Evolutionary conservation across 2,113 vertebrate genomes (phyloP).

Genomic region (Origma solitaria): DNA sequence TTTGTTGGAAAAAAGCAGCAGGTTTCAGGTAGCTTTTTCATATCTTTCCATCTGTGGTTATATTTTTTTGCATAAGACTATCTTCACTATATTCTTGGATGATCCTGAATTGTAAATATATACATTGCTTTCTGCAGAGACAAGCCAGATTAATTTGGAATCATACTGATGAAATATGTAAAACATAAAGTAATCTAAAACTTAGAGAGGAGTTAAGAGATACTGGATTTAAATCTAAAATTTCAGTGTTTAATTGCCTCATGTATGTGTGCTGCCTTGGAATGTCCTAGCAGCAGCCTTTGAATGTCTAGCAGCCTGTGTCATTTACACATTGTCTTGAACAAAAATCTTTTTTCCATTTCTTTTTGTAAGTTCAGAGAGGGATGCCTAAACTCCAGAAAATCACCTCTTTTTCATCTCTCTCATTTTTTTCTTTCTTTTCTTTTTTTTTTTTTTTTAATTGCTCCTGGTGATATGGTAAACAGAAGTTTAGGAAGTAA

Average conservation of each 20-base stretch:
- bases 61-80: not conserved
- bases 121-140: not conserved
- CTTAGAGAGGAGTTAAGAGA: not conserved
- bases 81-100: not conserved
- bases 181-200: not conserved
- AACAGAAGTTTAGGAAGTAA: not conserved
- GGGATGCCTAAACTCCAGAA: not conserved
- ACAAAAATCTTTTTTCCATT: not conserved
- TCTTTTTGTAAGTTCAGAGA: not conserved
- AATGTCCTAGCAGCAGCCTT: not conserved
- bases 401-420: not conserved
- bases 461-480: not conserved
- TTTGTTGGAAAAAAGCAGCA: constrained; percentile 68
- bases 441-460: too few relatives aligned
- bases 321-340: not conserved
- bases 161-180: not conserved
- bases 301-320: not conserved
- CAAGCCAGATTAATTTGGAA: not conserved
- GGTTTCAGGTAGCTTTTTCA: constrained; percentile 60
- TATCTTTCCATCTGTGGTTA: constrained; percentile 25
- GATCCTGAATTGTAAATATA: not conserved
- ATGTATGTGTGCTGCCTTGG: not conserved
- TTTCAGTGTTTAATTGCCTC: not conserved
- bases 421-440: rapidly evolving
- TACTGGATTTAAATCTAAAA: not conserved